Evolutionary conservation across 2,888 invertebrate genomes (phyloP), one percentile per base, ranked within the genome.

Genomic region (Heliconius cydno): DNA sequence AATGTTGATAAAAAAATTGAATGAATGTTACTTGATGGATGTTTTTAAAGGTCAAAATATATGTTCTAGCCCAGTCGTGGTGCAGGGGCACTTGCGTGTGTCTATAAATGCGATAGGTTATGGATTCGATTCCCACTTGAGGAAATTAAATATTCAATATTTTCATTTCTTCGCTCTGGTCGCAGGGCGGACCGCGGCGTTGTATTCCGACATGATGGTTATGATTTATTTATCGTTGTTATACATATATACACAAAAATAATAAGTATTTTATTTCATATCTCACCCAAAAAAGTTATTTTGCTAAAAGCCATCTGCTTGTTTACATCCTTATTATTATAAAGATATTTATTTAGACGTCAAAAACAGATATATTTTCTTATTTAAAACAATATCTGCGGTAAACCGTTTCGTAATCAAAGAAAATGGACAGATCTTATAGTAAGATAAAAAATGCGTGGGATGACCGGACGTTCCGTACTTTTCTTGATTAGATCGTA

Each of bases 401-500:
- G n/a, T 41, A 68, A 67, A 68, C 2, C 12, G 13, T 25, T 41
- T 41, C 41, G 25, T 46, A 41, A 41, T 70, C 41, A 70, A 28
- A 46, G 41, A 25, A 25, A 70, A 41, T 15, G 41, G 9, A 3
- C 41, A 25, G 70, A 15, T 70, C 25, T 46, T 46, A 46, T 25
- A 25, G 25, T 28, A 25, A 46, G 70, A 46, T 25, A 70, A 41
- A 15, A 41, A 70, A 15, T 6, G 41, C 70, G 70, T 70, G 70
- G 70, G 70, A 41, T 9, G 70, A 41, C 70, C 70, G 25, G 41
- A 70, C 70, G 70, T 70, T 15, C 70, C 70, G 70, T 70, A 70
- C 41, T 70, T 25, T 70, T 46, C 41, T 70, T 70, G 41, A 70
- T 70, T 70, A 70, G 70, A 25, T 70, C 41, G 70, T 70, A 70